phyloP scores from a whole-genome alignment of 1,140 invertebrate species.

The Neodiprion lecontei region DNA sequence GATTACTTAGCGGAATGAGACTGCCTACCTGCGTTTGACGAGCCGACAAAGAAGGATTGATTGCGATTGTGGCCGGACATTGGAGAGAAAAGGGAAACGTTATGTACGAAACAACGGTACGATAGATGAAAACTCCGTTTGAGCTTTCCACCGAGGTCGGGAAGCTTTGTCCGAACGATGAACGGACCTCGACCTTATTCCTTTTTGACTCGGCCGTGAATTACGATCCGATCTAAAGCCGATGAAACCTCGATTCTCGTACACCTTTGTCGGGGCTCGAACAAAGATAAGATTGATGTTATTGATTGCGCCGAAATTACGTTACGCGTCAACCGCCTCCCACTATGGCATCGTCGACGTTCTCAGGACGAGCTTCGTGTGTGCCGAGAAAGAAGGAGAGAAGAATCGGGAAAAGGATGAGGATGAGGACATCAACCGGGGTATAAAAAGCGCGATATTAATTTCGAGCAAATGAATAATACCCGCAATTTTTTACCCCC shows the following conservation, averaged over 20 bases:
- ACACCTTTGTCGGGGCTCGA: not conserved
- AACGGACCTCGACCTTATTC: not conserved
- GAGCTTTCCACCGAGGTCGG: not conserved
- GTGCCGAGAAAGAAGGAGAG: not conserved
- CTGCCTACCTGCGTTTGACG: no score
- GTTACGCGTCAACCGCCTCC: not conserved
- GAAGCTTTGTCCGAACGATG: not conserved
- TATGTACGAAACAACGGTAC: no score
- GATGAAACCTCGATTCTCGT: slow-evolving; percentile 2
- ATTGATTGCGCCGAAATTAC: slow-evolving; percentile 1
- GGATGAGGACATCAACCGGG: no score
- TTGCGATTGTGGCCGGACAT: no score
- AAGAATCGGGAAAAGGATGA: not conserved
- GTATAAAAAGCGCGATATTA: not conserved
- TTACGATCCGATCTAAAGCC: not conserved
- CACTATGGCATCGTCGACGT: not conserved
- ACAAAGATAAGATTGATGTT: slow-evolving; percentile 7
- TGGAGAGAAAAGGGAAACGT: no score
- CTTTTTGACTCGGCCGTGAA: not conserved
- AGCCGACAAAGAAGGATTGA: no score
- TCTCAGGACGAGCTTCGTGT: not conserved
- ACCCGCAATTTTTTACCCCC: not conserved
- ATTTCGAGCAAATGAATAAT: not conserved
- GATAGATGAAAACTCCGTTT: not conserved
- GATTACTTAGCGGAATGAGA: no score